Evolutionary conservation across 2,797 vertebrate genomes (phyloP), one percentile per base, ranked within the genome.

Genomic region (Antennarius maculatus): DNA sequence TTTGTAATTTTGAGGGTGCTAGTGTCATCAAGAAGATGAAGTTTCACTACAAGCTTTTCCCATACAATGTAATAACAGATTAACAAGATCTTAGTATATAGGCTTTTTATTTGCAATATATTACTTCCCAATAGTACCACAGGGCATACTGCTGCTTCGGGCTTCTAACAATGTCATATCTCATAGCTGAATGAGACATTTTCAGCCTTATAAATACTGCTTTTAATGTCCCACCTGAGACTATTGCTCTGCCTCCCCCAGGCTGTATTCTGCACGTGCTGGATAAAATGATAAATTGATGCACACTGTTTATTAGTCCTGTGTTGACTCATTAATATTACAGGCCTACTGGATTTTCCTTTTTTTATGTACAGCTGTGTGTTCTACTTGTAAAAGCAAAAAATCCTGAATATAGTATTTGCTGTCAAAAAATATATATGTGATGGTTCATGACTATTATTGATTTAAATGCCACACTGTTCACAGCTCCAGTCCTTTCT

Each of bases 191-290:
- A 87, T 78, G 77, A 86, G 79, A 82, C 75, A 74, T 88, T 86
- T 86, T 77, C 80, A 86, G 83, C 64, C 77, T 72, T 85, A 90
- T 89, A 86, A 90, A 87, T 87, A 86, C 75, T 74, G 66, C 78
- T 87, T 83, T 89, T 87, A 89, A 86, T 84, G 77, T 84, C 74
- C 70, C 84, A 85, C 77, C 74, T 77, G 82, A 86, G 87, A 86
- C 74, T 57, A 51, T 61, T 69, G 76, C 60, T 82, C 64, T 71
- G 50, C 50, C 69, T 78, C 69, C 69, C 81, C 65, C 66, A 34
- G 77, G 78, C 80, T 78, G 29, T 69, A 76, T 81, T 81, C 77
- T 74, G 66, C 70, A 83, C 52, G 14, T 76, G 80, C 50, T 13
- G 3, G 80, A 83, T 84, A 79, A 83, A 79, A 77, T 88, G 88